These are phyloP conservation scores for Phrynocephalus guinanensis DNA, from an alignment of 2,797 vertebrate genomes.

Conservation along the genomic window DNA sequence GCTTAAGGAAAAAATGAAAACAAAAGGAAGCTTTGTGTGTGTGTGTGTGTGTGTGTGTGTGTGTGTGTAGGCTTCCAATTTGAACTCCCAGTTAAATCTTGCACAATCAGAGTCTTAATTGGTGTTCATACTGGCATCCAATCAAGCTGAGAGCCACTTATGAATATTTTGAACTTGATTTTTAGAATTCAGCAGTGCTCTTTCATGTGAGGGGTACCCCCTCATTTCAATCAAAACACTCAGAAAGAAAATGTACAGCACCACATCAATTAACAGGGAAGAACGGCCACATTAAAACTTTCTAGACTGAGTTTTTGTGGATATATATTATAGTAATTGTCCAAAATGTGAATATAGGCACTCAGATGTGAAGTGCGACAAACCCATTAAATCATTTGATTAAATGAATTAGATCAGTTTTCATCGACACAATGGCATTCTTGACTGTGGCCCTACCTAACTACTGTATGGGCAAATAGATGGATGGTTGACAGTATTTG, in stretches of 20 bases:
- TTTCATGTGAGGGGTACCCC: background rate
- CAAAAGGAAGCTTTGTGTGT: slow-evolving; percentile 39
- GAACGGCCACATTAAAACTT: background rate
- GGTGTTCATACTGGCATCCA: slow-evolving; percentile 52
- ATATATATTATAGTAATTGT: background rate
- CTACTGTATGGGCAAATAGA: too few species aligned
- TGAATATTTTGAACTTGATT: slow-evolving; percentile 11
- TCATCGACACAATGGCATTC: background rate
- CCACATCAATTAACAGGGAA: background rate
- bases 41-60: too few species aligned
- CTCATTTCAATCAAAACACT: slow-evolving; percentile 2
- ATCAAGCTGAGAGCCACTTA: background rate
- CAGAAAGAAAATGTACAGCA: background rate
- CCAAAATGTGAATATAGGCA: background rate
- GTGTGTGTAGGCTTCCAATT: slow-evolving; percentile 45
- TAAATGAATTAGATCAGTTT: background rate
- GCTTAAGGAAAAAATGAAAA: slow-evolving; percentile 45
- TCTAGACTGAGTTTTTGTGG: background rate
- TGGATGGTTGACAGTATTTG: too few species aligned
- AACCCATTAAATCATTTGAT: background rate
- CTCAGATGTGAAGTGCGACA: background rate
- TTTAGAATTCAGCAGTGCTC: slow-evolving; percentile 5
- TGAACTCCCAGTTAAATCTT: slow-evolving; percentile 48
- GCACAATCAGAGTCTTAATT: slow-evolving; percentile 45
- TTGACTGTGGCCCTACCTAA: background rate